These are phyloP conservation scores for Blera fallax DNA, from an alignment of 2,888 invertebrate genomes.

Conservation along the genomic window DNA sequence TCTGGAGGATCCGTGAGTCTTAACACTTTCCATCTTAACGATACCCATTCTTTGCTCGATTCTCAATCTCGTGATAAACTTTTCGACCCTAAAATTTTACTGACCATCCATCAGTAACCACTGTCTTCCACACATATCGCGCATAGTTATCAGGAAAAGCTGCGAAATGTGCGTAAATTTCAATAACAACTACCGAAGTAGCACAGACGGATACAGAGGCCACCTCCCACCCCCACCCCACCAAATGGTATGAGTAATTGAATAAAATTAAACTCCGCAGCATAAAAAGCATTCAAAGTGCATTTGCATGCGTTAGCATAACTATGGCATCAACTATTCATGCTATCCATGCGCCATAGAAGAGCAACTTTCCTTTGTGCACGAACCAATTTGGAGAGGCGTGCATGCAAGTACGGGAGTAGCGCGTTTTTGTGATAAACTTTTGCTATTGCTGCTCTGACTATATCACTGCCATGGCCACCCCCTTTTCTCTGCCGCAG, in stretches of 20 bases:
- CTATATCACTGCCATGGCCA: conserved; percentile 12
- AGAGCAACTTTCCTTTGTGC: conserved; percentile 48
- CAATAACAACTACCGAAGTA: conserved; percentile 46
- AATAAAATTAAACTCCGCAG: conserved; percentile 68
- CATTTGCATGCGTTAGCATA: conserved; percentile 72
- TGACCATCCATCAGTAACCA: neutral
- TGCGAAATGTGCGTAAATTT: conserved; percentile 60
- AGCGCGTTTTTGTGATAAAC: conserved; percentile 62
- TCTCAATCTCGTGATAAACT: no score
- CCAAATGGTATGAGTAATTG: conserved; percentile 53
- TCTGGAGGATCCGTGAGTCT: no score
- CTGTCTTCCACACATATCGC: neutral
- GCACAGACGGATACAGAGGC: conserved; percentile 52
- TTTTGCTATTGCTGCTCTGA: conserved; percentile 12
- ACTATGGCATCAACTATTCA: conserved; percentile 59
- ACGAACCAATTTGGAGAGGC: conserved; percentile 32
- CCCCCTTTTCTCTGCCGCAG: conserved; percentile 26
- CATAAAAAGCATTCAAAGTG: conserved; percentile 70
- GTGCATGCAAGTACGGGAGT: neutral
- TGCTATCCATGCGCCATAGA: conserved; percentile 50
- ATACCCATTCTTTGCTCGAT: no score
- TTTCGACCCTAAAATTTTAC: neutral
- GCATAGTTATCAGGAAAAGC: neutral
- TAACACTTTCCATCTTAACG: no score
- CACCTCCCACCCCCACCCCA: neutral